Conservation (phyloP, 2,113 vertebrate species). For the Engraulis encrasicolus region DNA sequence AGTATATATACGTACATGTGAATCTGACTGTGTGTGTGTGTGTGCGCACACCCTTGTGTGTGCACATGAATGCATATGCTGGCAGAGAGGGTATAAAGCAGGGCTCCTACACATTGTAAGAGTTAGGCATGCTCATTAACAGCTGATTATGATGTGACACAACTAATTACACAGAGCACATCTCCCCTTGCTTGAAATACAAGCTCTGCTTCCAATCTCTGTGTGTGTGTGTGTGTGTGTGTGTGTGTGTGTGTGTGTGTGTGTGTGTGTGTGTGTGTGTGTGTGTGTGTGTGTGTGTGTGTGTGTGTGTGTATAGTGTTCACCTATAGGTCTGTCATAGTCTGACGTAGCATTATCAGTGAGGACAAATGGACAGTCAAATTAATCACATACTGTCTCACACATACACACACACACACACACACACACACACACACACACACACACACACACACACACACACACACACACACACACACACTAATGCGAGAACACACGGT, state of each 20-base stretch:
- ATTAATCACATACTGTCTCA: background rate
- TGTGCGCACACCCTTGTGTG: background rate
- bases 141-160: constrained; percentile 56
- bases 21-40: background rate
- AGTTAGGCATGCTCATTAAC: constrained; percentile 51
- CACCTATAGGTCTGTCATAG: constrained; percentile 37
- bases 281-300: constrained; percentile 27
- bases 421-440: background rate
- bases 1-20: background rate
- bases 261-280: background rate
- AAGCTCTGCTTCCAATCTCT: constrained; percentile 57
- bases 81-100: constrained; percentile 28
- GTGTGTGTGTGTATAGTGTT: constrained; percentile 16
- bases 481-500: background rate
- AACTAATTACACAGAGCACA: constrained; percentile 53
- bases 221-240: constrained; percentile 11
- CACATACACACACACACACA: background rate
- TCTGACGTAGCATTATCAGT: background rate
- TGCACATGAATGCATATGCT: background rate
- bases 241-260: constrained; percentile 1
- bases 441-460: background rate
- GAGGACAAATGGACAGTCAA: background rate
- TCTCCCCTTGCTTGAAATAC: constrained; percentile 38
- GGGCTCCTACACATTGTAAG: constrained; percentile 39
- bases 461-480: background rate